Percentiles rank a stretch among this genome's conserved stretches.
These are phyloP conservation scores for Tetranychus truncatus DNA, from an alignment of 2,888 invertebrate genomes.

Conservation along the genomic window DNA sequence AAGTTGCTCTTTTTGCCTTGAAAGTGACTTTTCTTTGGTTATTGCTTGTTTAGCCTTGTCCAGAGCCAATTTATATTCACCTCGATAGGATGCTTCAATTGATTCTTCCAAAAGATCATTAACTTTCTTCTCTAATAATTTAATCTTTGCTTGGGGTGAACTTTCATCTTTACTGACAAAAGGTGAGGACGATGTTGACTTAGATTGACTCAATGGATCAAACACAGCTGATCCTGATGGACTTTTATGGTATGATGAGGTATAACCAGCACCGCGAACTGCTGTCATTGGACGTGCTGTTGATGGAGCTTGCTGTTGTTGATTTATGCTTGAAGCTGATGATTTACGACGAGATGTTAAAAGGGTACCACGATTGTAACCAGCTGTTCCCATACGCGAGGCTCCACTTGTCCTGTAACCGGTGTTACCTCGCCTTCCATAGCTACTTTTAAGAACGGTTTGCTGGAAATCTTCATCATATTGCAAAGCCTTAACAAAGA, in stretches of 20 bases:
- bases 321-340: conserved; percentile 14
- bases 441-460: conserved; percentile 48
- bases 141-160: conserved; percentile 67
- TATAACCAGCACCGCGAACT: conserved; percentile 85
- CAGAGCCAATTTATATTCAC: conserved; percentile 37
- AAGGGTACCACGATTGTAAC: conserved; percentile 10
- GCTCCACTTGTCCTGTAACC: conserved; percentile 29
- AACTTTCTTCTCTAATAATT: conserved; percentile 67
- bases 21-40: conserved; percentile 68
- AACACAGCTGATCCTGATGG: conserved; percentile 35
- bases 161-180: conserved; percentile 25
- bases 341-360: conserved; percentile 19
- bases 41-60: conserved; percentile 81
- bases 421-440: conserved; percentile 40
- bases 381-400: conserved; percentile 27
- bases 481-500: conserved; percentile 42
- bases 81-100: conserved; percentile 48
- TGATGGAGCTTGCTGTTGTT: not conserved
- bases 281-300: conserved; percentile 74
- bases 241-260: conserved; percentile 42
- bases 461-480: conserved; percentile 57
- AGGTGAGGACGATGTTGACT: conserved; percentile 42
- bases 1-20: conserved; percentile 67
- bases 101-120: conserved; percentile 77
- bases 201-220: conserved; percentile 54